These are phyloP conservation scores for Phorcus lineatus DNA, from an alignment of 2,888 invertebrate species.

Conservation along the genomic window DNA sequence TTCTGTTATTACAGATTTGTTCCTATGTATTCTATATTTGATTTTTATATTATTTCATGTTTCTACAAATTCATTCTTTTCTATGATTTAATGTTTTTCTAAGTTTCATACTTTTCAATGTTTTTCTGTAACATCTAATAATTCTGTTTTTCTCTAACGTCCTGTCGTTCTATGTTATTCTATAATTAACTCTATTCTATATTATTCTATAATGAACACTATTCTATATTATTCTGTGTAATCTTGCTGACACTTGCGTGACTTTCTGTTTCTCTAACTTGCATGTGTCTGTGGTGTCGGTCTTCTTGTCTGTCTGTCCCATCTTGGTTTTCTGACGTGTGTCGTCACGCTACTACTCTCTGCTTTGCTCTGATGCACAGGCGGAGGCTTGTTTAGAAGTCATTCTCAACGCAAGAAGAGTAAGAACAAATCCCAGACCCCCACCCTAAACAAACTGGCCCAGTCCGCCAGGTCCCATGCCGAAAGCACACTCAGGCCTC, in stretches of 20 bases:
- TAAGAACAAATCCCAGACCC: background rate
- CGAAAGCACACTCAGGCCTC: background rate
- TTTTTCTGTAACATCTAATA: too few relatives aligned
- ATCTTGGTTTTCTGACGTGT: constrained; percentile 6
- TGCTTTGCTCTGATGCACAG: constrained; percentile 11
- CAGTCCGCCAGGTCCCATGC: background rate
- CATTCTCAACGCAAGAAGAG: constrained; percentile 13
- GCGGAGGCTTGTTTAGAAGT: background rate
- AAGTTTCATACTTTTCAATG: too few relatives aligned
- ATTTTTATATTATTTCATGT: too few relatives aligned
- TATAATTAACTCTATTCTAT: too few relatives aligned
- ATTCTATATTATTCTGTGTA: too few relatives aligned
- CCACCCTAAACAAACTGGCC: background rate
- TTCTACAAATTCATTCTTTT: too few relatives aligned
- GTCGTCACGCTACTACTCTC: constrained; percentile 15
- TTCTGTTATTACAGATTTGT: too few relatives aligned
- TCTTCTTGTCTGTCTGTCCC: background rate
- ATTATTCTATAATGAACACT: too few relatives aligned
- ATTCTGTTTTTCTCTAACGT: too few relatives aligned
- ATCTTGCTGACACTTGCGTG: background rate
- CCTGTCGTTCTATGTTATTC: too few relatives aligned
- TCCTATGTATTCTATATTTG: too few relatives aligned
- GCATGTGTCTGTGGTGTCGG: constrained; percentile 8
- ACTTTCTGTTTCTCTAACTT: constrained; percentile 7
- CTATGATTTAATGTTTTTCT: too few relatives aligned